phyloP scores from a whole-genome alignment of 2,797 vertebrate species.

The Lindbergichthys nudifrons region DNA sequence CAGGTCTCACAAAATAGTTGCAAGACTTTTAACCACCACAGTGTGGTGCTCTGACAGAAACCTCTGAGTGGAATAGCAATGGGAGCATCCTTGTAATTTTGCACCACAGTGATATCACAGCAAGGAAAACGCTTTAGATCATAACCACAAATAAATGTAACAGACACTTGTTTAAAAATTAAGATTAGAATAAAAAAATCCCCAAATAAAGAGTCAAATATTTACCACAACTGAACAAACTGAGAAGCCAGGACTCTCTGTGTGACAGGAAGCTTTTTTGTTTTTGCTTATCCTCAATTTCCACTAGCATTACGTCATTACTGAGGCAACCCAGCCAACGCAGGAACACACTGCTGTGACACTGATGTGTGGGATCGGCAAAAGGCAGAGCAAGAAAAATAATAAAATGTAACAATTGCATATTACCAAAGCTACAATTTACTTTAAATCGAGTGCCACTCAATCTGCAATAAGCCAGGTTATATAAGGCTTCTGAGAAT shows the following conservation, averaged over 20 bases:
- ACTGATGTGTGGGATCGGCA: slow-evolving; percentile 11
- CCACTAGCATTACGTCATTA: slow-evolving; percentile 32
- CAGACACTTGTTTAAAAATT: not conserved
- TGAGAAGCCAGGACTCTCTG: not conserved
- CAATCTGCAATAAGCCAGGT: slow-evolving; percentile 20
- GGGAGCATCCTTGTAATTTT: slow-evolving; percentile 8
- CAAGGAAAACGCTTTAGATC: not conserved
- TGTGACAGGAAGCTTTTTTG: slow-evolving; percentile 37
- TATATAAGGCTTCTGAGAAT: slow-evolving; percentile 13
- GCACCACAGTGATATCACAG: not conserved
- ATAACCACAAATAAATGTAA: not conserved
- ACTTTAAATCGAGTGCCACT: slow-evolving; percentile 9
- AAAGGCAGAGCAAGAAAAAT: not conserved
- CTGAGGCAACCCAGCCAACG: slow-evolving; percentile 28
- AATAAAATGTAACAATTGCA: not conserved
- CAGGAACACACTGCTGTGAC: slow-evolving; percentile 21
- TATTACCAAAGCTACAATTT: slow-evolving; percentile 9
- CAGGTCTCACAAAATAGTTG: slow-evolving; percentile 28
- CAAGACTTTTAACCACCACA: slow-evolving; percentile 59
- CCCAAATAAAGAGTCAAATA: not conserved
- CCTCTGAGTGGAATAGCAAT: slow-evolving; percentile 17
- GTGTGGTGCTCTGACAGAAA: slow-evolving; percentile 68
- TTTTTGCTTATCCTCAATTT: slow-evolving; percentile 47
- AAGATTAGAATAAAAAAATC: not conserved
- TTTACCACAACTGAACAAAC: slow-evolving; percentile 17